A percentile compares a stretch with the other conserved stretches of the same genome.
phyloP scores from a whole-genome alignment of 2,888 invertebrate species.

The Hirtodrosophila confusa region DNA sequence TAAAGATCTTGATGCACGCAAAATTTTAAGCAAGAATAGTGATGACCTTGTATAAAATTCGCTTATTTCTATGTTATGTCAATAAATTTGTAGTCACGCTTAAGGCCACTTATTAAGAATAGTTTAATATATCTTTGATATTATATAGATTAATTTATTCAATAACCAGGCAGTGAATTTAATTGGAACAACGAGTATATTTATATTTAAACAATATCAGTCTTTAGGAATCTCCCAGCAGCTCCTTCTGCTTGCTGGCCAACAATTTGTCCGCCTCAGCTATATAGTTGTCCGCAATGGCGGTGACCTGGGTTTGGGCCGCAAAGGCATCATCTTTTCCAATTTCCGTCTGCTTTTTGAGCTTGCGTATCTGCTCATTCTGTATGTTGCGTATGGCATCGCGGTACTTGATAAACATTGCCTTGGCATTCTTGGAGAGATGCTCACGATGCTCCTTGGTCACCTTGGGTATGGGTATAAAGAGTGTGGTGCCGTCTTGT shows the following conservation, averaged over 20 bases:
- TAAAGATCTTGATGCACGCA: no score
- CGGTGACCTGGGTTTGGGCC: conserved; percentile 89
- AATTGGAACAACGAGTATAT: background rate
- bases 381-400: conserved; percentile 91
- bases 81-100: background rate
- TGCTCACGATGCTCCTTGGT: conserved; percentile 96
- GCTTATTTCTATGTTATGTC: no score
- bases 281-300: conserved; percentile 89
- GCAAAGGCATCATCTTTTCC: conserved; percentile 89
- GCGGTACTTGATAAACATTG: conserved; percentile 91
- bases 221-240: conserved; percentile 85
- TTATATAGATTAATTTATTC: background rate
- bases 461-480: conserved; percentile 94
- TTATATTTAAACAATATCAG: conserved; percentile 32
- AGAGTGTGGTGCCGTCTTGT: conserved; percentile 96
- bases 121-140: background rate
- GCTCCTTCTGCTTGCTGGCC: conserved; percentile 90
- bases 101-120: background rate
- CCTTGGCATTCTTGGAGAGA: conserved; percentile 94
- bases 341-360: conserved; percentile 89
- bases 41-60: no score
- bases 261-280: conserved; percentile 87
- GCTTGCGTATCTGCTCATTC: conserved; percentile 88
- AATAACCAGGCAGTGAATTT: conserved; percentile 18
- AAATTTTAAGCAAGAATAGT: no score